A percentile compares a stretch with the other conserved stretches of the same genome.
Evolutionary conservation across 2,113 vertebrate species (phyloP).

Genomic region (Corythornis vintsioides): DNA sequence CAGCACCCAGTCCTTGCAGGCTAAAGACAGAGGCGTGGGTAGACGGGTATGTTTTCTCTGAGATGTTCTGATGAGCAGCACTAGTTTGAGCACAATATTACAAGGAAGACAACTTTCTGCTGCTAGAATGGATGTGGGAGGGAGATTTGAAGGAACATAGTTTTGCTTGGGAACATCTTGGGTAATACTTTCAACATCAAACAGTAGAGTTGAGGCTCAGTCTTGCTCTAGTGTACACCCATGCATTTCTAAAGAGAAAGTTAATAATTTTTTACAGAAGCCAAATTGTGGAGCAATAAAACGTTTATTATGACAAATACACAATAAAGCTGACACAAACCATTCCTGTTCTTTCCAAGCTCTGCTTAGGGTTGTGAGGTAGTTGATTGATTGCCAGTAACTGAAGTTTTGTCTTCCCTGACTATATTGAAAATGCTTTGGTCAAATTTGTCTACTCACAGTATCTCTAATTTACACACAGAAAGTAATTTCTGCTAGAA

Average conservation of each 20-base stretch:
- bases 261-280: background rate
- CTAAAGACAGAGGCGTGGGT: background rate
- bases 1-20: background rate
- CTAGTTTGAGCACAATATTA: background rate
- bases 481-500: background rate
- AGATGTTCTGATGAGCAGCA: background rate
- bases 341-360: background rate
- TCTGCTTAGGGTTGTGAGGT: background rate
- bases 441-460: background rate
- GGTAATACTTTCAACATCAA: background rate
- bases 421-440: background rate
- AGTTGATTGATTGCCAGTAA: background rate
- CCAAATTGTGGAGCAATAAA: background rate
- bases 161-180: constrained; percentile 28
- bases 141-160: background rate
- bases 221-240: background rate
- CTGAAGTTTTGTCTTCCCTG: background rate
- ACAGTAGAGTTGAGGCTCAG: background rate
- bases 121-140: constrained; percentile 1
- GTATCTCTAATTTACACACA: background rate
- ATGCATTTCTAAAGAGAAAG: background rate
- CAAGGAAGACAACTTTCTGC: background rate
- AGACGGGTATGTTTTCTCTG: background rate
- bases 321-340: background rate
- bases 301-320: background rate